Base-by-base conservation (phyloP, 2,888 invertebrate genomes). In the Lasiommata megera region DNA sequence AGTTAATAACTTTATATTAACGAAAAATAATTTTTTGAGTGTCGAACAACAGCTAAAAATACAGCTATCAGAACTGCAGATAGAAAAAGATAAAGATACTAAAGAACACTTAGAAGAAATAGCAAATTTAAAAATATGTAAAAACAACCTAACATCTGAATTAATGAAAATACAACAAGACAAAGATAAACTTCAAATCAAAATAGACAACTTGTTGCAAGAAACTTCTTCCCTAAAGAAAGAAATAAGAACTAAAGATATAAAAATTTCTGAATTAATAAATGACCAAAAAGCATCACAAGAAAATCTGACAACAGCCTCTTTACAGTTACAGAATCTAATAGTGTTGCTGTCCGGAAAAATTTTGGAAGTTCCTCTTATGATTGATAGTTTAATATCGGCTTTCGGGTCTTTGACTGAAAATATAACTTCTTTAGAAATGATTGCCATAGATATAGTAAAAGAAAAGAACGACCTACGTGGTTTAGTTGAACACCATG, bases 351-450 rank as follows among this genome's bases (percentile, higher is more conserved):
- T 83, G 56, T 71, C 78, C 14, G 74, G 73, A 23, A 73, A 78
- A 48, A 68, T 72, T 43, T 66, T 67, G 60, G 74, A 76, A 62
- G 65, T 79, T 29, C 79, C 79, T 16, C 67, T 73, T 46, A 56
- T 73, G 28, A 67, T 76, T 34, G 76, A 77, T 12, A 73, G 73
- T 66, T 71, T 77, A 62, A 70, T 71, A 14, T 65, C 66, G 36
- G 64, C 76, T 37, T 76, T 80, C 47, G 72, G 67, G 14, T 56
- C 62, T 6, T 60, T 85, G 46, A 67, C 66, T 62, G 68, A 71
- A 34, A 74, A 67, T 44, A 67, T 86, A 40, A 65, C 64, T 60
- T 58, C 43, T n/a, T 71, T 85, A 62, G 76, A 83, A 64, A 60
- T 41, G 11, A 66, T 70, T 48, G 70, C 76, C 3, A 63, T 50